Evolutionary conservation across 2,113 vertebrate species (phyloP).

Genomic region (Corapipo altera): DNA sequence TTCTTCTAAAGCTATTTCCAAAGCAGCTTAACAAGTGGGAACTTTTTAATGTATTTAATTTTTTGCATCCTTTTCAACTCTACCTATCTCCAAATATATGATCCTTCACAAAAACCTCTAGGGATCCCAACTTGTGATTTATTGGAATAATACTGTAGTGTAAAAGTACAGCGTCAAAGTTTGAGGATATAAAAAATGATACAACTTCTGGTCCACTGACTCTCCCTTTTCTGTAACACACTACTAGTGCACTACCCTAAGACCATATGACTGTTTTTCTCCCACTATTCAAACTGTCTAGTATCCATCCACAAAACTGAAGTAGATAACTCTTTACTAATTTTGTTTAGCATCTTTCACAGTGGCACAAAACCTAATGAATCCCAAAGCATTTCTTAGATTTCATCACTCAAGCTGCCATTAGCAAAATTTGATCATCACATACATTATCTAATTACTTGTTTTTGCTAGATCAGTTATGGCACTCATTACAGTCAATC

Average conservation of each 20-base stretch:
- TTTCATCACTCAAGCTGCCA: neutral
- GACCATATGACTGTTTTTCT: slow-evolving; percentile 26
- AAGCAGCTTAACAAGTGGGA: neutral
- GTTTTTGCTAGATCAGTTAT: neutral
- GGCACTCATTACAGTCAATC: neutral
- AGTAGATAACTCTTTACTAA: neutral
- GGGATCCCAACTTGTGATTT: slow-evolving; percentile 53
- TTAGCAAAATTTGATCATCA: neutral
- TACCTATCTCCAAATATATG: slow-evolving; percentile 16
- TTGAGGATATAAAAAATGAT: slow-evolving; percentile 57
- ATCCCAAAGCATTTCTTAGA: neutral
- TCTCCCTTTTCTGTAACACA: slow-evolving; percentile 56
- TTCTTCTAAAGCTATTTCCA: neutral
- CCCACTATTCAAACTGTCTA: slow-evolving; percentile 16
- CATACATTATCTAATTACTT: neutral
- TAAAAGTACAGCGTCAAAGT: slow-evolving; percentile 31
- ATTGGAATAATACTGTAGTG: slow-evolving; percentile 20
- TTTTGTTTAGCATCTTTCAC: neutral
- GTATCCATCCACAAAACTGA: neutral
- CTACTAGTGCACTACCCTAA: neutral
- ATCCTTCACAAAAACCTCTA: slow-evolving; percentile 25
- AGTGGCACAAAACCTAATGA: neutral
- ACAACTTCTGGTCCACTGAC: neutral
- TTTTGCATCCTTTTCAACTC: neutral
- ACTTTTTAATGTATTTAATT: neutral